A percentile compares a stretch with the other conserved stretches of the same genome.
Evolutionary conservation across 2,113 vertebrate genomes (phyloP).

Genomic region (Dromaius novaehollandiae): DNA sequence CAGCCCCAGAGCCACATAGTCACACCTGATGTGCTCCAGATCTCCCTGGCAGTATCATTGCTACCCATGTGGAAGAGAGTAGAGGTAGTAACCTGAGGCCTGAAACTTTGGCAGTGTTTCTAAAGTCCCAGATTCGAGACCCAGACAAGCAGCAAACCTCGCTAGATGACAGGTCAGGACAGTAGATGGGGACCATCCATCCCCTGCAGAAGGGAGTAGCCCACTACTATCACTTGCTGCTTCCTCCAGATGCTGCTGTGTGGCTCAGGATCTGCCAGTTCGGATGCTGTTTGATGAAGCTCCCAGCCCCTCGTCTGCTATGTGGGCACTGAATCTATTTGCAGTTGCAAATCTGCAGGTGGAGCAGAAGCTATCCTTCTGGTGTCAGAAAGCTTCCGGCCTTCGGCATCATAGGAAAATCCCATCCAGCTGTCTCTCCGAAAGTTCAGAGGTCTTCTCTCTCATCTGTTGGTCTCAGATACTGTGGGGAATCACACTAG

Average conservation of each 20-base stretch:
- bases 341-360: background rate
- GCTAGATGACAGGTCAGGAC: background rate
- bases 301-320: background rate
- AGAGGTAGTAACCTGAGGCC: background rate
- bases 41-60: background rate
- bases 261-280: background rate
- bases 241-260: background rate
- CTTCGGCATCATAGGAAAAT: background rate
- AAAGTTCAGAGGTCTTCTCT: background rate
- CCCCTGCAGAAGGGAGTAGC: background rate
- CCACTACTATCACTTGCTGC: background rate
- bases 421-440: background rate
- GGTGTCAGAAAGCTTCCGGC: background rate
- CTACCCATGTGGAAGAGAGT: background rate
- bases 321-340: background rate
- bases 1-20: background rate
- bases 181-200: background rate
- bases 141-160: background rate
- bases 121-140: background rate
- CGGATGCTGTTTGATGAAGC: too few relatives aligned
- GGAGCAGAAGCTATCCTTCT: background rate
- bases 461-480: background rate
- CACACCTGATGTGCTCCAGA: background rate
- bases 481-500: background rate
- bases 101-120: background rate